Evolutionary conservation across 2,797 vertebrate species (phyloP), one percentile per base, ranked within the genome.

Genomic region (Myioborus miniatus): DNA sequence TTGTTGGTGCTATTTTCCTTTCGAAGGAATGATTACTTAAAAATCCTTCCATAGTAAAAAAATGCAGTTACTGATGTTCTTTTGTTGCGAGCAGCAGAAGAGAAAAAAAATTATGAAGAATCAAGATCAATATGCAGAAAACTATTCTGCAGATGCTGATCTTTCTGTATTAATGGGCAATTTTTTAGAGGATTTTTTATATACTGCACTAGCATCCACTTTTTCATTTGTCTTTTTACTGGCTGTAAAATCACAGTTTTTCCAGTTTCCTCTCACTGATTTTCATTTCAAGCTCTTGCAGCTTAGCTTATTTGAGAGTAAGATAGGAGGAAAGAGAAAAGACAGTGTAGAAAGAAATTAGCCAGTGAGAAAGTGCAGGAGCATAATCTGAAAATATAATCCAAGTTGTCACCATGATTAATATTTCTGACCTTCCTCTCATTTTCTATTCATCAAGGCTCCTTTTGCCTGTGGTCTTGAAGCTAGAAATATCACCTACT

Each of bases 211-310:
- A 34, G 23, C 26, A 68, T 22, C 74, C 3, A 58, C 30, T 59
- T 92, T 93, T 90, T 93, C 55, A 81, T 92, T 91, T 96, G 23
- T 86, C 67, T 13, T 90, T 94, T 93, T 88, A 86, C 26, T 5
- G 13, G 20, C 69, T 94, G 26, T 81, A 94, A 89, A 58, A 76
- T 91, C 46, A 59, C 36, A 41, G 39, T 83, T 95, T 80, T 92
- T 86, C 43, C 60, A 89, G 69, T 93, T 92, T 91, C 85, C 60
- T 82, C 55, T 94, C 87, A 90, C 87, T 88, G 83, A 76, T 93
- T 75, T 86, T 88, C 47, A 74, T 93, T 90, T 76, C 60, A 52
- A 94, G 9, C 26, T 79, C 27, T 91, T 93, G 37, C 41, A 90
- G 16, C 9, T 67, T 43, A 93, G 15, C 15, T 89, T 87, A 71